phyloP scores from a whole-genome alignment of 2,888 invertebrate genomes.

The Acanthacorydalis orientalis region DNA sequence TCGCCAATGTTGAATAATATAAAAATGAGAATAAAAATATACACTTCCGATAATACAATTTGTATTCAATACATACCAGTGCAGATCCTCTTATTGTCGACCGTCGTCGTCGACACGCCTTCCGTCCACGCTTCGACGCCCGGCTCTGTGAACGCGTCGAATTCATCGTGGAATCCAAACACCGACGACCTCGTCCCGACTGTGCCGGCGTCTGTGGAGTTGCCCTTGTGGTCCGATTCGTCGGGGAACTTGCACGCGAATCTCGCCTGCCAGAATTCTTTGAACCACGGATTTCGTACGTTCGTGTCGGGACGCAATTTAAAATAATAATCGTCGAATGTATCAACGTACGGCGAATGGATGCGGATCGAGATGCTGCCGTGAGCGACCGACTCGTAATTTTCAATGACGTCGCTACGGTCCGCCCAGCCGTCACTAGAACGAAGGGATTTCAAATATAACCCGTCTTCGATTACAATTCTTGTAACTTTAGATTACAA shows the following conservation, averaged over 20 bases:
- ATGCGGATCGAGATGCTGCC: conserved; percentile 60
- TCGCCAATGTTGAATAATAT: too few relatives aligned
- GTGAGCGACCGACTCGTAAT: conserved; percentile 43
- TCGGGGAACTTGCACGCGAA: conserved; percentile 40
- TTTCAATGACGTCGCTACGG: conserved; percentile 52
- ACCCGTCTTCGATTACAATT: background rate
- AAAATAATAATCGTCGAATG: conserved; percentile 52
- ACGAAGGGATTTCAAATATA: conserved; percentile 9
- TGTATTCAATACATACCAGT: background rate
- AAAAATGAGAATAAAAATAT: too few relatives aligned
- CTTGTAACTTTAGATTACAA: background rate
- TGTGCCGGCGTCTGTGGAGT: background rate
- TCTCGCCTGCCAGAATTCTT: conserved; percentile 59
- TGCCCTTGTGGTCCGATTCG: background rate
- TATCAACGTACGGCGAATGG: conserved; percentile 47
- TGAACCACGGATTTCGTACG: conserved; percentile 53
- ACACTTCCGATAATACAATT: background rate
- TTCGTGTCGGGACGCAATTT: conserved; percentile 44
- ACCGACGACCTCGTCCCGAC: background rate
- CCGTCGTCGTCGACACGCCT: background rate
- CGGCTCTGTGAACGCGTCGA: background rate
- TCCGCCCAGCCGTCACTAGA: conserved; percentile 63
- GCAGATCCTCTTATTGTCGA: background rate
- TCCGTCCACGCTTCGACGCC: background rate
- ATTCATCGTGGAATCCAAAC: background rate